Conservation (phyloP, 2,113 vertebrate genomes). For the human region DNA sequence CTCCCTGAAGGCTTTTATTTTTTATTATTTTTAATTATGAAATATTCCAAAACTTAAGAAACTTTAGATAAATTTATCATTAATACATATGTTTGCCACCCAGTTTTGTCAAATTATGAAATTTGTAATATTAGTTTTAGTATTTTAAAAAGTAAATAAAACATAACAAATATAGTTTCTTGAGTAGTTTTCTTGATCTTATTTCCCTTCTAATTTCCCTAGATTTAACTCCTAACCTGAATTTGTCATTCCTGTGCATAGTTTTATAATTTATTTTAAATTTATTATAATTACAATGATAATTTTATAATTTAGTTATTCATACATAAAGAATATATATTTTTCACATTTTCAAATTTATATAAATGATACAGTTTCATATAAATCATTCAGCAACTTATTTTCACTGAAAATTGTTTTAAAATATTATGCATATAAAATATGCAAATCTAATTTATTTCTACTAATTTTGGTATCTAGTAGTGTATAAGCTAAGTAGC, state of each 20-base stretch:
- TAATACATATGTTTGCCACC: not conserved
- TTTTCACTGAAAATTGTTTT: not conserved
- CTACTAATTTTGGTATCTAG: not conserved
- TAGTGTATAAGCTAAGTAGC: not conserved
- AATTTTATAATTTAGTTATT: not conserved
- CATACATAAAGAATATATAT: not conserved
- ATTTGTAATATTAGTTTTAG: not conserved
- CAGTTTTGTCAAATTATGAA: not conserved
- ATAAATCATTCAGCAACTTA: not conserved
- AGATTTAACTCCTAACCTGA: not conserved
- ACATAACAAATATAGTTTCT: not conserved
- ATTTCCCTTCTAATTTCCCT: not conserved
- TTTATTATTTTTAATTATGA: slow-evolving; percentile 8
- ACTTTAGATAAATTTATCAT: not conserved
- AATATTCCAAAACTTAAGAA: not conserved
- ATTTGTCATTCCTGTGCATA: not conserved
- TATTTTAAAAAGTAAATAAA: slow-evolving; percentile 12
- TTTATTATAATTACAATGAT: too few relatives aligned
- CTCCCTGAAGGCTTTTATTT: not conserved
- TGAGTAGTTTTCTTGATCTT: not conserved
- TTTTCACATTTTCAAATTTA: not conserved
- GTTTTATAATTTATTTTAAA: not conserved
- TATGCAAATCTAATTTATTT: slow-evolving; percentile 9
- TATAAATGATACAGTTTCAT: not conserved
- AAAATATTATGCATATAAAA: slow-evolving; percentile 1